Percentiles rank a stretch among this genome's conserved stretches.
Conservation (phyloP, 2,113 vertebrate species). For the Raja brachyura region DNA sequence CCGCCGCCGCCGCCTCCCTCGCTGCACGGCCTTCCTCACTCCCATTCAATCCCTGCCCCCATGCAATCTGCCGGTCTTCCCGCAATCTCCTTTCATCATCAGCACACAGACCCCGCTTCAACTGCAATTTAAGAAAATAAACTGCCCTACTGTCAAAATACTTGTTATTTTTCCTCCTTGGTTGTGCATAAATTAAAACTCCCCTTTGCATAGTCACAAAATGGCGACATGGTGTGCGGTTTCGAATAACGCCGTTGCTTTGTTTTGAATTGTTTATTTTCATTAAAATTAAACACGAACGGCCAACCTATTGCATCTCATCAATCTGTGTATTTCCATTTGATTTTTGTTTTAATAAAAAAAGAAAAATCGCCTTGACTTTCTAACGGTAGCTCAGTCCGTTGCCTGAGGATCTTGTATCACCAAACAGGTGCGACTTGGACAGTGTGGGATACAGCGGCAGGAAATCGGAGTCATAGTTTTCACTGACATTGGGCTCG, state of each 20-base stretch:
- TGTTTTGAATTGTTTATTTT: not conserved
- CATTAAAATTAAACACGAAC: not conserved
- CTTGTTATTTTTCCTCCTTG: not conserved
- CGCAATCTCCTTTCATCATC: too few species aligned
- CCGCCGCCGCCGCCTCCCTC: not conserved
- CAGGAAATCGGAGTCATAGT: not conserved
- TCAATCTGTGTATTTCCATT: not conserved
- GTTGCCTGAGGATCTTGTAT: not conserved
- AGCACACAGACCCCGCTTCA: too few species aligned
- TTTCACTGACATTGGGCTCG: too few species aligned
- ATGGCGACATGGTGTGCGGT: slow-evolving; percentile 19
- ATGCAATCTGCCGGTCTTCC: not conserved
- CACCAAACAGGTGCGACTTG: not conserved
- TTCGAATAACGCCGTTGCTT: not conserved
- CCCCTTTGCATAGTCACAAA: not conserved
- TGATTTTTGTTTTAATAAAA: not conserved
- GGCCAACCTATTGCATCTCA: too few species aligned
- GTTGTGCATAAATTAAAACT: not conserved
- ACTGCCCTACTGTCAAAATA: not conserved
- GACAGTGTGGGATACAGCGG: not conserved
- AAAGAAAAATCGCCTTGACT: not conserved
- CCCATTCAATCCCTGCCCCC: not conserved
- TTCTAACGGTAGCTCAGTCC: not conserved
- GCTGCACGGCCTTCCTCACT: not conserved
- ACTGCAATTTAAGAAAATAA: not conserved